Conservation (phyloP, 2,113 vertebrate species). For the Athene noctua region DNA sequence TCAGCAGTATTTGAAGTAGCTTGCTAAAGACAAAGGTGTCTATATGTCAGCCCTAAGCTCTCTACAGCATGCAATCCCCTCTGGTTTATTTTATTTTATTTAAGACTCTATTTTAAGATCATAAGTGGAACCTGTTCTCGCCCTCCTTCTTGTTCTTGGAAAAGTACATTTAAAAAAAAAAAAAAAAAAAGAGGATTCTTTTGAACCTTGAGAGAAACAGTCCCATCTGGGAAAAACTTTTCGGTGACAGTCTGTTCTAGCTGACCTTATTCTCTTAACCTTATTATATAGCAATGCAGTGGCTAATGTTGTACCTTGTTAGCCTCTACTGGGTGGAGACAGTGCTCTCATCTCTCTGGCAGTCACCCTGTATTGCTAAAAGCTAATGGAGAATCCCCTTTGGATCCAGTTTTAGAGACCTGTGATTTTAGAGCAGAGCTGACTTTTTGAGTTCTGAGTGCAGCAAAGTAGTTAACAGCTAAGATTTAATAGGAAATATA, state of each 20-base stretch:
- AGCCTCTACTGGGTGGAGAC: background rate
- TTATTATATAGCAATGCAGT: background rate
- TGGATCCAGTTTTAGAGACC: background rate
- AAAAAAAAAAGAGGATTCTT: background rate
- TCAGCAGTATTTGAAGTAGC: slow-evolving; percentile 33
- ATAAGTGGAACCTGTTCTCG: rapidly evolving
- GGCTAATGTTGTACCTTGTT: background rate
- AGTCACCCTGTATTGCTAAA: background rate
- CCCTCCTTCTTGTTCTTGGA: background rate
- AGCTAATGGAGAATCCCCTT: background rate
- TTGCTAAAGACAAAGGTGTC: background rate
- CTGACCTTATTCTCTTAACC: slow-evolving; percentile 2
- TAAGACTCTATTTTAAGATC: background rate
- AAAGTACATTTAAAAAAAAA: background rate
- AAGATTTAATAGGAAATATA: background rate
- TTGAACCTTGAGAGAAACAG: background rate
- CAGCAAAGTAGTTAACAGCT: slow-evolving; percentile 20
- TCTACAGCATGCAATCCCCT: background rate
- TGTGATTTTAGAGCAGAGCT: background rate
- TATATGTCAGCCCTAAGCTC: background rate
- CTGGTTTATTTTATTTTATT: background rate
- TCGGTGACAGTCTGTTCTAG: background rate
- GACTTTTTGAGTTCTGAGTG: background rate
- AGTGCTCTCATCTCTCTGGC: background rate
- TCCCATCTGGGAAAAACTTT: background rate